Evolutionary conservation across 1,140 invertebrate genomes (phyloP).

Genomic region (Achroia grisella): DNA sequence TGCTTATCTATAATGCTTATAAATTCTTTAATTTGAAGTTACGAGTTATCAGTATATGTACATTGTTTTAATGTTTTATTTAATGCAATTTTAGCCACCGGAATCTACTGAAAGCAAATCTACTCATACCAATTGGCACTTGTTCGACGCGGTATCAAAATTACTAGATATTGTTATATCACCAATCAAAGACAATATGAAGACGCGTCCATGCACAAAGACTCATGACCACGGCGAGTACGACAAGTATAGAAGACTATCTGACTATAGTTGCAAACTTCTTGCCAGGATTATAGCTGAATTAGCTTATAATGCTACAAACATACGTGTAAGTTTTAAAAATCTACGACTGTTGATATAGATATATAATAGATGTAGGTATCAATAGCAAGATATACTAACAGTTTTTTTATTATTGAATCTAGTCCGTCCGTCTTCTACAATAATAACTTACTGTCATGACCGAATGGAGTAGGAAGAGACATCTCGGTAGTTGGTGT

Average conservation of each 20-base stretch:
- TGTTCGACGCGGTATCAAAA: conserved; percentile 88
- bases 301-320: conserved; percentile 83
- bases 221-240: conserved; percentile 59
- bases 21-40: too few relatives aligned
- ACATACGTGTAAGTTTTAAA: conserved; percentile 31
- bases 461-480: too few relatives aligned
- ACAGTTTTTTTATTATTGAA: too few relatives aligned
- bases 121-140: conserved; percentile 77
- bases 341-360: too few relatives aligned
- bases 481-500: too few relatives aligned
- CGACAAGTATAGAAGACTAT: conserved; percentile 65
- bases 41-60: too few relatives aligned
- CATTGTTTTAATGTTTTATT: not conserved
- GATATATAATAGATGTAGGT: too few relatives aligned
- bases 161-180: conserved; percentile 87
- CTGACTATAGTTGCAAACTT: conserved; percentile 90
- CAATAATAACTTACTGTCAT: too few relatives aligned
- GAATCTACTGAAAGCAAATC: not conserved
- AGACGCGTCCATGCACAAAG: conserved; percentile 46
- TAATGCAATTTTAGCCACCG: not conserved
- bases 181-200: conserved; percentile 80
- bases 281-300: conserved; percentile 91
- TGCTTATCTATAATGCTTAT: too few relatives aligned
- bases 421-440: too few relatives aligned
- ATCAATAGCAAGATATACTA: too few relatives aligned